Evolutionary conservation across 2,888 invertebrate genomes (phyloP).

Genomic region (Axea sp.): DNA sequence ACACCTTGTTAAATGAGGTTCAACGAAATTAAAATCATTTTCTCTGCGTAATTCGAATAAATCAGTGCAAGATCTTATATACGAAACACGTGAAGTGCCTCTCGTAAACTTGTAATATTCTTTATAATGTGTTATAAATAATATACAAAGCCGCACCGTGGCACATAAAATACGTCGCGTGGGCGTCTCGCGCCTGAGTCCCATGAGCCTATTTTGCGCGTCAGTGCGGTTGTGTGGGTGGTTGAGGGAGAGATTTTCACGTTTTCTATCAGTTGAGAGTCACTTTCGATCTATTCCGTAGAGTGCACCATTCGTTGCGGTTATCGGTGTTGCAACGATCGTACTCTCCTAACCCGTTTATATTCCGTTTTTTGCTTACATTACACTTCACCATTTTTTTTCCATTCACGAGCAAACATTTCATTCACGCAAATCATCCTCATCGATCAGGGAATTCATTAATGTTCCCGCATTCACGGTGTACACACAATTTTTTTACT

Average conservation of each 20-base stretch:
- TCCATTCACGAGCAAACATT: constrained; percentile 17
- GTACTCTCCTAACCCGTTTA: constrained; percentile 60
- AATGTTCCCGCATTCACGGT: not conserved
- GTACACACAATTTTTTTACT: too few species aligned
- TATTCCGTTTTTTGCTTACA: constrained; percentile 38
- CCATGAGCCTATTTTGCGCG: constrained; percentile 61
- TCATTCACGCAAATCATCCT: constrained; percentile 24
- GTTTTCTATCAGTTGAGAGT: constrained; percentile 64
- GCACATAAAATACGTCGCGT: constrained; percentile 59
- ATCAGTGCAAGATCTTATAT: constrained; percentile 46
- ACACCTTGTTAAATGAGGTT: constrained; percentile 32
- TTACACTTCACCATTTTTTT: constrained; percentile 19
- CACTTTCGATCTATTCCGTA: constrained; percentile 62
- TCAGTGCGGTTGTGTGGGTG: constrained; percentile 55
- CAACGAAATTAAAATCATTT: constrained; percentile 50
- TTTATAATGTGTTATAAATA: constrained; percentile 62
- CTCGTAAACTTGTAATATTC: constrained; percentile 59
- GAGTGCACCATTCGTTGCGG: constrained; percentile 59
- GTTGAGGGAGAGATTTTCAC: constrained; percentile 57
- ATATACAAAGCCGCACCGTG: constrained; percentile 50
- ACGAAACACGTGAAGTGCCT: constrained; percentile 44
- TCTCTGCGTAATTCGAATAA: constrained; percentile 41
- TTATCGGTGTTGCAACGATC: constrained; percentile 55
- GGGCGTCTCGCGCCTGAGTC: constrained; percentile 63
- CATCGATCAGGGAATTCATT: constrained; percentile 13